phyloP scores from a whole-genome alignment of 2,888 invertebrate genomes.

The Sminthurinus aureus region DNA sequence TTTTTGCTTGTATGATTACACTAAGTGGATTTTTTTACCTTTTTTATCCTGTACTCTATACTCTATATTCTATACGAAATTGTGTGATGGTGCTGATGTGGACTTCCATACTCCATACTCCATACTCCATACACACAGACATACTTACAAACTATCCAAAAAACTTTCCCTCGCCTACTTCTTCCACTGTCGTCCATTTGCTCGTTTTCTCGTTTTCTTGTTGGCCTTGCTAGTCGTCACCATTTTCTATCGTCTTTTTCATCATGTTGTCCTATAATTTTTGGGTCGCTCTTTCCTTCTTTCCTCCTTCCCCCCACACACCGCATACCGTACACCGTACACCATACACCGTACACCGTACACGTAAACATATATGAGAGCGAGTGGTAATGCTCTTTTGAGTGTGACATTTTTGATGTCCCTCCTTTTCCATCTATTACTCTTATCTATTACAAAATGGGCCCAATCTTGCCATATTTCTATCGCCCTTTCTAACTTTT shows the following conservation, averaged over 20 bases:
- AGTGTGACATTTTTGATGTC: neutral
- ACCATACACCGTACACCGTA: no score
- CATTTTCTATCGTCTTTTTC: no score
- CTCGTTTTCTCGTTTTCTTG: neutral
- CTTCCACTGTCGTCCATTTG: neutral
- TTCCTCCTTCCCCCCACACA: no score
- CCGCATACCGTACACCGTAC: no score
- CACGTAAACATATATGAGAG: no score
- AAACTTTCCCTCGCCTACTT: neutral
- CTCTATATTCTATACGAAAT: no score
- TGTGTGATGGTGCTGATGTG: neutral
- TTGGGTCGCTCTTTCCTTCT: no score
- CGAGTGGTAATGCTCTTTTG: neutral
- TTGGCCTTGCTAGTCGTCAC: no score
- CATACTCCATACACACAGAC: neutral
- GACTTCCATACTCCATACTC: neutral
- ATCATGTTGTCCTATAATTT: neutral
- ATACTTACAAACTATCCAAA: neutral
- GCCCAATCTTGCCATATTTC: neutral
- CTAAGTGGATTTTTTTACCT: constrained; percentile 38
- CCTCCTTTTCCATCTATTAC: neutral
- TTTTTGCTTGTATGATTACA: constrained; percentile 31
- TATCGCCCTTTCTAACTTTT: neutral
- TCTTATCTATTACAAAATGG: neutral
- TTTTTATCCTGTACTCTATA: neutral